Evolutionary conservation across 2,113 vertebrate genomes (phyloP), one percentile per base, ranked within the genome.

Genomic region (Chelonoidis abingdonii): DNA sequence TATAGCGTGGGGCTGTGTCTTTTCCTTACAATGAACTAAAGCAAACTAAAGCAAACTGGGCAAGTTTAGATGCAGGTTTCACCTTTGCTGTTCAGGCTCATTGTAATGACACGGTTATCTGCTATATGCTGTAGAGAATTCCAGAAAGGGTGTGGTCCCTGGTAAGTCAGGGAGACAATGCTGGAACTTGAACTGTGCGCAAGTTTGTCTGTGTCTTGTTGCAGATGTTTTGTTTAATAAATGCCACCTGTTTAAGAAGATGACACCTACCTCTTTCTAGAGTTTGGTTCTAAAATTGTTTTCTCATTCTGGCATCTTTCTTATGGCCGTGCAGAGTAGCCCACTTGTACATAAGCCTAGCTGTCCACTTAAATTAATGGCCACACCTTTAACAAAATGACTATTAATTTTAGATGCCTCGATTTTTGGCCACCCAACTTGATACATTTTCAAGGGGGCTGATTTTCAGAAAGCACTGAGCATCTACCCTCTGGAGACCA

Each of bases 341-440:
- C 72, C n/a, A 25, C 5, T 41, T 44, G 10, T 41, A 44, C 24
- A 41, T 3, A 11, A 41, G 22, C 22, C 38, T 76, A 25, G 1
- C 35, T 24, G 19, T 84, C 54, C 10, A 10, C 35, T 91, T 47
- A 9, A 31, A 80, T 78, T 38, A 38, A 83, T 6, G 5, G 10
- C 17, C 44, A 0, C 16, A 27, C 0, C 4, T 88, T 19, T 56
- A 75, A 92, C 91, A 38, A 62, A 24, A 10, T 0, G 0, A 54
- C 54, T 2, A 0, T 11, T 52, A 3, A 19, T 38, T 82, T 91
- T 80, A 84, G 78, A 54, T 1, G 10, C 6, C 56, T 82, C 90
- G 1, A 5, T 1, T 82, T 90, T 59, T 1, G 1, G 31, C 19
- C 76, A 11, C 2, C 27, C 5, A 22, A 0, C 14, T 31, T 82